Evolutionary conservation across 2,888 invertebrate species (phyloP), one percentile per base, ranked within the genome.

Genomic region (Eubasilissa splendida): DNA sequence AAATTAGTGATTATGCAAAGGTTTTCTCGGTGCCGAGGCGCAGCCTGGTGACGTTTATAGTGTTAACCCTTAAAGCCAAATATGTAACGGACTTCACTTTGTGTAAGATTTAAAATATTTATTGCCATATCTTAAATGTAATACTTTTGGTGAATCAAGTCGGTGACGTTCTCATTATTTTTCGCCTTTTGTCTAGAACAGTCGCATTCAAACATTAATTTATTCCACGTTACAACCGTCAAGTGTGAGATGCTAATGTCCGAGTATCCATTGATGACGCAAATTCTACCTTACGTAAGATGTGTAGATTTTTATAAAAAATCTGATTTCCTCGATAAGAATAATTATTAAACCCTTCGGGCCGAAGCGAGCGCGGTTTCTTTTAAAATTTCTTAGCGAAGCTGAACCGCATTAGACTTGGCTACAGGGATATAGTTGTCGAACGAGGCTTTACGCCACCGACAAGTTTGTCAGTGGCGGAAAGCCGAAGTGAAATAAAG

Each of bases 21-120:
- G 12, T 63, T 31, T 22, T 33, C 63, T 33, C 63, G 12, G 63
- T 33, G 63, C 63, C 63, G 12, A 63, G 31, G 31, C 33, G 33
- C 11, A 63, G 22, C 22, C 22, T 22, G 22, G 60, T 63, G 42
- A 68, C 50, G 68, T 42, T 42, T 4, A 12, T 68, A 68, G 52
- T n/a, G 77, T 73, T 73, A 77, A 65, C 63, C 66, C 66, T 83
- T 83, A 83, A 83, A 83, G 83, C 83, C 83, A 83, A 83, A 82
- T 81, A 79, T 79, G 56, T 73, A 76, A 83, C 77, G 80, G 83
- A 83, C 83, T 83, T 81, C 68, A 76, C 73, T 12, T 76, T 75
- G 54, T 78, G 76, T 77, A 77, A 70, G 60, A 11, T 50, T 75
- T 70, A 76, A 56, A 75, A 53, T 77, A 80, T 77, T 80, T 80